Evolutionary conservation across 2,797 vertebrate genomes (phyloP).

Genomic region (Hypotaenidia philippensis): DNA sequence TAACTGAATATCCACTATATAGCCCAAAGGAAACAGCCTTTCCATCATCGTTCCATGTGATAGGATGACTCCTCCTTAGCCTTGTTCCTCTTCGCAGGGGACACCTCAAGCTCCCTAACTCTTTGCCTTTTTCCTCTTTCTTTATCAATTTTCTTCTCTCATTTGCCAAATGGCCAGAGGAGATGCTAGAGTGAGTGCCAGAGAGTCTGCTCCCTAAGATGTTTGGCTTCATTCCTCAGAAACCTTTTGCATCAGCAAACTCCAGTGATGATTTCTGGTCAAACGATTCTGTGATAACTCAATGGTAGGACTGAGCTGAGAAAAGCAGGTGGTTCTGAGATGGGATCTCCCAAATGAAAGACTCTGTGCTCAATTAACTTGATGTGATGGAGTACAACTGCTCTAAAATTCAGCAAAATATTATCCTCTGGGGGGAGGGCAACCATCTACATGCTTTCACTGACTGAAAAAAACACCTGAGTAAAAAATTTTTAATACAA

Average conservation of each 20-base stretch:
- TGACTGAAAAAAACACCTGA: not conserved
- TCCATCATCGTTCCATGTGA: not conserved
- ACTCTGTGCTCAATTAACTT: not conserved
- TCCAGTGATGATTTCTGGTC: not conserved
- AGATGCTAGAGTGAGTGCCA: not conserved
- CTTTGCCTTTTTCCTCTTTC: not conserved
- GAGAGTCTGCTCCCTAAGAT: not conserved
- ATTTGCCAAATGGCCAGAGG: not conserved
- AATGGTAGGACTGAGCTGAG: not conserved
- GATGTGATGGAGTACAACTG: not conserved
- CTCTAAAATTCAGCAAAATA: conserved; percentile 23
- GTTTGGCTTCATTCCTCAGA: not conserved
- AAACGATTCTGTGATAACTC: not conserved
- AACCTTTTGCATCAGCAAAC: not conserved
- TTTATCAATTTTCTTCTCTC: not conserved
- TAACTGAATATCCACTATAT: not conserved
- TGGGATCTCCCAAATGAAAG: not conserved
- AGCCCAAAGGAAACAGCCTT: not conserved
- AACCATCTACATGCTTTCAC: not conserved
- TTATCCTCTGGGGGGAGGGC: not conserved
- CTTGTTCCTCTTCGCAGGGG: not conserved
- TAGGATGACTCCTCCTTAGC: not conserved
- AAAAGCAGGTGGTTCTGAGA: not conserved
- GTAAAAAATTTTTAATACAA: not conserved
- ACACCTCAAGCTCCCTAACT: not conserved